Base-by-base conservation (phyloP, 2,797 vertebrate genomes). In the Oreochromis grahami region DNA sequence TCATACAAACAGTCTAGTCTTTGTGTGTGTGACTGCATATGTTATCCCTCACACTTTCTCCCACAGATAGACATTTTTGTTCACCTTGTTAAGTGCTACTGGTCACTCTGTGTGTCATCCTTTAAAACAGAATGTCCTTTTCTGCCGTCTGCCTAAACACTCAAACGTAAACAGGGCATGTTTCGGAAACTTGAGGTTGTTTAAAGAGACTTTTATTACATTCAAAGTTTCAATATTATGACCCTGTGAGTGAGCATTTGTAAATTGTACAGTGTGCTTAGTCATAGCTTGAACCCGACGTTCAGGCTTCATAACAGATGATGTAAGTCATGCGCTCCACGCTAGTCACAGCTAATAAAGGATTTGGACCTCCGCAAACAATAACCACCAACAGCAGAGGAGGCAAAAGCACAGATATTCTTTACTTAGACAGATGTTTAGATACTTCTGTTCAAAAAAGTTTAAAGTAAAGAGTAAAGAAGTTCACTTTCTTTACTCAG, bases 1-100 rank as follows among this genome's bases (percentile, higher is more conserved):
- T 84, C 83, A 76, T 86, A 26, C 87, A 91, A 89, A 94, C 92
- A 94, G 91, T 89, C 87, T 88, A 88, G 90, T 91, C 88, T 94
- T 92, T 95, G 92, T 95, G 89, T 90, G 86, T 79, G 78, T 38
- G 72, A 55, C 78, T 76, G 82, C 77, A 51, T 79, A 82, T 78
- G 84, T 91, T 84, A 74, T 89, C 76, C 56, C 76, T 84, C 78
- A 82, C 85, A 82, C 84, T 80, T 85, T 90, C 84, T 86, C 60
- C 52, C 76, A 82, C 86, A 76, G 84, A 87, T 80, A 79, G 88
- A 78, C 80, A 78, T 88, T 80, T 89, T 80, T 82, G 78, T 87
- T 86, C 77, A 79, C 83, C 45, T 26, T 29, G 79, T 76, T 7
- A 76, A 83, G 81, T 86, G 79, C 91, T 82, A 58, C 77, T 76